Evolutionary conservation across 2,888 invertebrate genomes (phyloP), one percentile per base, ranked within the genome.

Genomic region (Microplitis manilae): DNA sequence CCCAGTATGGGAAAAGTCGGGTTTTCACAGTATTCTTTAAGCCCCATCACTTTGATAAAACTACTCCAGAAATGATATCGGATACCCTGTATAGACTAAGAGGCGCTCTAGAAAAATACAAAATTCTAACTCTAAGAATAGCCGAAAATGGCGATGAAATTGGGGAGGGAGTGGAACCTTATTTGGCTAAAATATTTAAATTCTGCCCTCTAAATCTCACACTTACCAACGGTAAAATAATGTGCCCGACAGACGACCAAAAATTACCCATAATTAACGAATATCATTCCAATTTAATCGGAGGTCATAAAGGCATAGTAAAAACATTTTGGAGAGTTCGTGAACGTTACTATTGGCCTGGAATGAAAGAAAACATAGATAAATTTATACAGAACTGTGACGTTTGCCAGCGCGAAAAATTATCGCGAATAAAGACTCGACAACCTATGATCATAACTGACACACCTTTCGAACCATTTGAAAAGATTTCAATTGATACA

Each of bases 231-330:
- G 79, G 79, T 1, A 71, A 59, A 64, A 64, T 68, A 0, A 17
- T 20, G 13, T 8, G 38, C 0, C 77, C 81, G 5, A 5, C 9
- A 6, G 15, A 15, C 5, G 62, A 75, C n/a, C 9, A 64, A 40
- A 61, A 71, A 60, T 1, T 6, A 2, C 73, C 64, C n/a, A 80
- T 80, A 6, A 75, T 81, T 1, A 17, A 50, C 13, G 79, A 81
- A 75, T 59, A 61, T 8, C 83, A 84, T 50, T 60, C 72, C 4
- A 77, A 78, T 7, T 38, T 76, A 6, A 59, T 79, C 7, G 79
- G 80, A 5, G 81, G 83, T 2, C 85, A 85, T 61, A 81, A 79
- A 61, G 84, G 84, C 1, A 72, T 81, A 0, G 75, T 77, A 6
- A 80, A 81, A 50, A 84, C 84, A 0, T 78, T 73, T 13, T 59